Evolutionary conservation across 2,797 vertebrate species (phyloP), one percentile per base, ranked within the genome.

Genomic region (Arctocebus calabarensis): DNA sequence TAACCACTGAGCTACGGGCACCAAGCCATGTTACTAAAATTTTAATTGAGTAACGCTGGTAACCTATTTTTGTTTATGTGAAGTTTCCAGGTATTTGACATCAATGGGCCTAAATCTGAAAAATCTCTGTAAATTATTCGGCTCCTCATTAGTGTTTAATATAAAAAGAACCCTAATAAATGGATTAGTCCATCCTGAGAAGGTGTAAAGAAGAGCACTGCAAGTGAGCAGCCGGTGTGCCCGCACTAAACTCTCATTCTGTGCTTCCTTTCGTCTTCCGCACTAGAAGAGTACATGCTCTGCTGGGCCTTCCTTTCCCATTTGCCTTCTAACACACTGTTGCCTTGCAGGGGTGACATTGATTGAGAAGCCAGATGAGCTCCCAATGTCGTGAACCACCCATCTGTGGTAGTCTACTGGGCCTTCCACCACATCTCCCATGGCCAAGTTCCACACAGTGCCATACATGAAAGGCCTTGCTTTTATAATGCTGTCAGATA

Each of bases 21-120:
- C 48, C 48, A 48, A 48, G 48, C 48, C 48, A 14, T 48, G 48
- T 11, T 89, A 70, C 71, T 64, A 85, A 79, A 79, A 25, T 81
- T 82, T 85, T 89, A 84, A 61, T 61, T 77, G 45, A 86, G 19
- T 37, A 71, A 40, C 61, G 13, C 64, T 94, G 7, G 27, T 87
- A 75, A 73, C 57, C 74, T 57, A 32, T 83, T 52, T 96, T 94
- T 77, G 27, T 62, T 89, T 74, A 82, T 71, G 66, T 64, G 22
- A 45, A n/a, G 16, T 79, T 88, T 90, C 81, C 20, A 25, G 16
- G 34, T 66, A 68, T 86, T 62, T 84, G 40, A 25, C 73, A n/a
- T 57, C 75, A 68, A 45, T 40, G 29, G 19, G 16, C 81, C 79
- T 93, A 87, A 68, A 77, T 91, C 9, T 52, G 77, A 95, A 91